phyloP scores from a whole-genome alignment of 2,888 invertebrate genomes.

The Lycia hirtaria region DNA sequence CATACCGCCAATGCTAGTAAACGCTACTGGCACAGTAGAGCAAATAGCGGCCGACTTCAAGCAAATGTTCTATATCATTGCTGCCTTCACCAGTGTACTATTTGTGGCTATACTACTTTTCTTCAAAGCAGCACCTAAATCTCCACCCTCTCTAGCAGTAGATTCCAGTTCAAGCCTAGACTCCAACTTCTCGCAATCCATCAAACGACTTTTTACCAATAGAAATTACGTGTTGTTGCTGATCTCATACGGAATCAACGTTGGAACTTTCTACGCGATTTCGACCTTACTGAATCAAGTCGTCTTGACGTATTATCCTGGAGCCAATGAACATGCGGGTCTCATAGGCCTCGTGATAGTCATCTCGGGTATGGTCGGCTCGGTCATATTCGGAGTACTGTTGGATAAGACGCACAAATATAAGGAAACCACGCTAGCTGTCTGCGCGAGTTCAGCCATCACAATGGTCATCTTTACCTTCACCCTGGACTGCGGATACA shows the following conservation, averaged over 20 bases:
- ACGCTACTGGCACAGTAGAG: slow-evolving; percentile 85
- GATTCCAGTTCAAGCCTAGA: slow-evolving; percentile 83
- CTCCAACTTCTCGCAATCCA: slow-evolving; percentile 88
- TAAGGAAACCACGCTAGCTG: slow-evolving; percentile 97
- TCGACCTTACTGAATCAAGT: slow-evolving; percentile 97
- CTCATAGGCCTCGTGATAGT: slow-evolving; percentile 96
- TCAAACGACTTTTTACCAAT: slow-evolving; percentile 92
- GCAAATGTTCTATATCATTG: slow-evolving; percentile 94
- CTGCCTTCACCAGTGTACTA: slow-evolving; percentile 92
- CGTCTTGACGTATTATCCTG: slow-evolving; percentile 92
- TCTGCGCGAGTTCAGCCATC: slow-evolving; percentile 94
- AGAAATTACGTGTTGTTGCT: slow-evolving; percentile 92
- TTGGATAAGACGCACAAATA: slow-evolving; percentile 97
- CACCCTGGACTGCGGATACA: slow-evolving; percentile 90
- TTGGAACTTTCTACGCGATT: slow-evolving; percentile 98
- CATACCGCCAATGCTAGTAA: slow-evolving; percentile 88
- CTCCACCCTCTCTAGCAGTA: slow-evolving; percentile 96
- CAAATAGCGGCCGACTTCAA: slow-evolving; percentile 90
- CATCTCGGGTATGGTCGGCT: slow-evolving; percentile 96
- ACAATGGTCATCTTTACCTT: slow-evolving; percentile 98
- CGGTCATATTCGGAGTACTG: slow-evolving; percentile 94
- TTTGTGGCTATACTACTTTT: slow-evolving; percentile 92
- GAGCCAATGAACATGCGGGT: slow-evolving; percentile 91
- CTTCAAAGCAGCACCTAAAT: slow-evolving; percentile 94
- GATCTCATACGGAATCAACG: slow-evolving; percentile 96